Evolutionary conservation across 2,888 invertebrate genomes (phyloP).

Genomic region (Melangyna quadrimaculata): DNA sequence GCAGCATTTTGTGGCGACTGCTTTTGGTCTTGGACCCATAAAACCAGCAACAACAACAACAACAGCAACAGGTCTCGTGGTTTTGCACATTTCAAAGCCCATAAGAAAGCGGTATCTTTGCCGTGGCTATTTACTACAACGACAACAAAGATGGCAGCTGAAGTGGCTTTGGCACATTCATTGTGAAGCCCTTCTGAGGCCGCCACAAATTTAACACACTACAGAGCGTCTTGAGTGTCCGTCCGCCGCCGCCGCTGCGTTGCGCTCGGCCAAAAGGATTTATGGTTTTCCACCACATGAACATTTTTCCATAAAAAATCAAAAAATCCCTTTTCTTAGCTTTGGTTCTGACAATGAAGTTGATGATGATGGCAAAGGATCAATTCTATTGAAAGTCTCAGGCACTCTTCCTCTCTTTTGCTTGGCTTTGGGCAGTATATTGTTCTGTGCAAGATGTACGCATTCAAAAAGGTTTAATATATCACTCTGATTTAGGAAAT

Average conservation of each 20-base stretch:
- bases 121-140: slow-evolving; percentile 65
- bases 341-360: slow-evolving; percentile 56
- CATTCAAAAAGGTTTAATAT: slow-evolving; percentile 51
- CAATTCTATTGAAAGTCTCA: slow-evolving; percentile 64
- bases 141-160: slow-evolving; percentile 59
- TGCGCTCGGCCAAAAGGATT: slow-evolving; percentile 65
- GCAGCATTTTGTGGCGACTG: slow-evolving; percentile 68
- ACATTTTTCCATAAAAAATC: background rate
- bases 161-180: slow-evolving; percentile 71
- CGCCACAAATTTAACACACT: slow-evolving; percentile 69
- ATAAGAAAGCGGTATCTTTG: slow-evolving; percentile 64
- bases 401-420: background rate
- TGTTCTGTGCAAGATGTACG: slow-evolving; percentile 42
- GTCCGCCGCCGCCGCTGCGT: slow-evolving; percentile 66
- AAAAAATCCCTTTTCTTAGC: slow-evolving; percentile 26
- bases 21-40: slow-evolving; percentile 18
- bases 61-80: slow-evolving; percentile 39
- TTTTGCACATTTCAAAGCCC: slow-evolving; percentile 62
- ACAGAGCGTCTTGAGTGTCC: slow-evolving; percentile 60
- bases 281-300: slow-evolving; percentile 54
- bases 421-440: slow-evolving; percentile 16
- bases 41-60: slow-evolving; percentile 39
- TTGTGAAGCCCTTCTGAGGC: slow-evolving; percentile 59
- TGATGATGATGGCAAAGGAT: slow-evolving; percentile 64
- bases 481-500: slow-evolving; percentile 70